Base-by-base conservation (phyloP, 2,113 vertebrate species). In the Indri indri region DNA sequence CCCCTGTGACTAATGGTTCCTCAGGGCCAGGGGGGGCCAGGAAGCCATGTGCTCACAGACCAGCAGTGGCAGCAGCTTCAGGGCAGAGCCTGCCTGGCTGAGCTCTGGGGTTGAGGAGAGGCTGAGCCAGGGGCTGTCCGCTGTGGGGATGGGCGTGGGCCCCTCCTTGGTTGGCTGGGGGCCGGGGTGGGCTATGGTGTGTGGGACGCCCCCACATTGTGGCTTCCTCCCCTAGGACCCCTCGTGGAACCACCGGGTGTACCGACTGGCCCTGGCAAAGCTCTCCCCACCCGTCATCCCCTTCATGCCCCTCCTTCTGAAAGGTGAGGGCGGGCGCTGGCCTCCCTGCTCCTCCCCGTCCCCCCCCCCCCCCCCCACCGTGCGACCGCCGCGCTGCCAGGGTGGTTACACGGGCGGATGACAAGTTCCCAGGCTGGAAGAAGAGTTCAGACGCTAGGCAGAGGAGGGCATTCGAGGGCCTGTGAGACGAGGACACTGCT, bases 251-350 rank as follows among this genome's bases (percentile, higher is more conserved):
- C 99, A 99, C 99, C 98, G 99, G 57, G 99, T 99, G 3, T 99
- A 99, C 96, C 99, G 99, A 68, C 97, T 99, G 96, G 98, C 99
- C 0, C 99, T 99, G 23, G 98, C 99, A 96, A 99, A 99, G 97
- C 99, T 99, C 90, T 99, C 98, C 65, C 99, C 99, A 70, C 99
- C 99, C 1, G 98, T 99, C 98, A 99, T 99, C 97, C 99, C 99
- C 91, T 99, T 99, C 93, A 99, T 99, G 98, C 99, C 99, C 32
- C 99, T 99, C 17, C 99, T 99, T 45, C 99, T 99, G 95, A 99
- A 99, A 99, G 99, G 99, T 99, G 98, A 88, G 22, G 23, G 22
- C 22, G 57, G 61, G 25, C 5, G 59, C 13, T 8, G 76, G n/a
- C 17, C 59, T 47, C 16, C 16, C 73, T 27, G 70, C 7, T 4